A percentile compares a stretch with the other conserved stretches of the same genome.
phyloP scores from a whole-genome alignment of 2,797 vertebrate genomes.

The Austrolebias charrua region DNA sequence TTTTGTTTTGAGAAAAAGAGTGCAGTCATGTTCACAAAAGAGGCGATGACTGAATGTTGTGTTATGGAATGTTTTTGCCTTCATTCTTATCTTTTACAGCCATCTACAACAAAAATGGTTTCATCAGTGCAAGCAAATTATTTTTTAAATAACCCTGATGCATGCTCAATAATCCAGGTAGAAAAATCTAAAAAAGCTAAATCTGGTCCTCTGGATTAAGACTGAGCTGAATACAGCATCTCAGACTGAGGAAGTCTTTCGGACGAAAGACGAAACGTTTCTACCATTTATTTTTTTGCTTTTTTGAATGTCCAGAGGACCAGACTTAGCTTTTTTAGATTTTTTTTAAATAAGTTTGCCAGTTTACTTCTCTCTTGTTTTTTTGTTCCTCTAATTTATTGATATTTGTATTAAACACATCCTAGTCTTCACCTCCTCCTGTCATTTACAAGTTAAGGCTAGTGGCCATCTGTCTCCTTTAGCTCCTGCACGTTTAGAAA shows the following conservation, averaged over 20 bases:
- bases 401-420: neutral
- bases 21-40: neutral
- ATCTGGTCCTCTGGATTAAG: too few species aligned
- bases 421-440: neutral
- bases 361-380: neutral
- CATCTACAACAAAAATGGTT: neutral
- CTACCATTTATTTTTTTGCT: too few species aligned
- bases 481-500: neutral
- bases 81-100: neutral
- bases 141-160: too few species aligned
- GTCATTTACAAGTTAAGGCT: neutral
- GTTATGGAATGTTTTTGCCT: neutral
- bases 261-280: too few species aligned
- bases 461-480: neutral
- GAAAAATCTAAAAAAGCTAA: too few species aligned
- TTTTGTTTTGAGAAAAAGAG: conserved; percentile 1
- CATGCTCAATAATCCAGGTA: too few species aligned
- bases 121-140: neutral
- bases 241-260: too few species aligned
- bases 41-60: neutral
- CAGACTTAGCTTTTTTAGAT: too few species aligned
- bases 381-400: neutral
- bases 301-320: too few species aligned
- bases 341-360: neutral
- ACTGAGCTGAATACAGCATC: too few species aligned